Percentiles rank a stretch among this genome's conserved stretches.
phyloP scores from a whole-genome alignment of 2,888 invertebrate species.

The Cheilosia impressa region DNA sequence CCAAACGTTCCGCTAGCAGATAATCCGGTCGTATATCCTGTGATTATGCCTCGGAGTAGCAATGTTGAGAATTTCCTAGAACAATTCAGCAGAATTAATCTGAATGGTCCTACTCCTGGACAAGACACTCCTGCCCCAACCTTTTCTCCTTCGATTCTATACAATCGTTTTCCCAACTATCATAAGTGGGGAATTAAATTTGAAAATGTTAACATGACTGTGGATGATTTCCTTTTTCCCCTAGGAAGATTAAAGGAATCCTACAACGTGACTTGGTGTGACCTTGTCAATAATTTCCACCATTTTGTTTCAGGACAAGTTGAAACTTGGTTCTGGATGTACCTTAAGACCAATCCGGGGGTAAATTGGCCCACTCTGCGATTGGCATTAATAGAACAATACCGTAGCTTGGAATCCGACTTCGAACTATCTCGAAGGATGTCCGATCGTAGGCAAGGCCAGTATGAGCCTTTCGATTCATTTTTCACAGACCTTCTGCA shows the following conservation, averaged over 20 bases:
- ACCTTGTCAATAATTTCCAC: neutral
- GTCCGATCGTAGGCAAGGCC: neutral
- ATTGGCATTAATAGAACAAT: neutral
- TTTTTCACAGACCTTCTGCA: too few relatives aligned
- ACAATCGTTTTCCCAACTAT: neutral
- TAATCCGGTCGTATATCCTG: neutral
- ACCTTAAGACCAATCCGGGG: neutral
- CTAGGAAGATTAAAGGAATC: neutral
- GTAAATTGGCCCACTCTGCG: neutral
- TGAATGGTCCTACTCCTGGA: neutral
- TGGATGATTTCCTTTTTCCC: neutral
- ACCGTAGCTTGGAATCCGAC: neutral
- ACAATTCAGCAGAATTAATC: too few relatives aligned
- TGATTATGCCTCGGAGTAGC: too few relatives aligned
- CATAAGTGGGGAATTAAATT: conserved; percentile 5
- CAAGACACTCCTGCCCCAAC: too few relatives aligned
- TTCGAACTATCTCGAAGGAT: conserved; percentile 1
- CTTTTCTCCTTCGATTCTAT: too few relatives aligned
- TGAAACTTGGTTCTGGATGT: conserved; percentile 8
- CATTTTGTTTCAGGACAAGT: conserved; percentile 2
- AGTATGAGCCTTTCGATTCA: too few relatives aligned
- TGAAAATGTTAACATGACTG: neutral
- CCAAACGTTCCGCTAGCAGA: neutral
- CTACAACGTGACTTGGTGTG: neutral
- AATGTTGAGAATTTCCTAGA: too few relatives aligned